Evolutionary conservation across 2,797 vertebrate genomes (phyloP), one percentile per base, ranked within the genome.

Genomic region (Clarias laeviceps): DNA sequence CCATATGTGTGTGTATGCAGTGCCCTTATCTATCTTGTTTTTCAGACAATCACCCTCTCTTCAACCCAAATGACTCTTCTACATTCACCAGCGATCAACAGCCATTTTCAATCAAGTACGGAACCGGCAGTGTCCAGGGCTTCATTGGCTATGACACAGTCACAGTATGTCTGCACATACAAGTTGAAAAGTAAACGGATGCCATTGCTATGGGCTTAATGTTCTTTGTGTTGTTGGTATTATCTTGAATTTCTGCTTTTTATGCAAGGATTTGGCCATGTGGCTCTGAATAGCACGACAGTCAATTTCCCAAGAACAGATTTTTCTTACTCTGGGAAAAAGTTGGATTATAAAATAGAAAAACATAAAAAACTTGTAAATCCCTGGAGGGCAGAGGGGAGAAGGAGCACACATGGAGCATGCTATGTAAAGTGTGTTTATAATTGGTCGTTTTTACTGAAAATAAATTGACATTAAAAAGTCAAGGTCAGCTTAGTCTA

Each of bases 81-180:
- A 89, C 83, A 12, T 86, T 86, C 32, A 9, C 76, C 68, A 86
- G 45, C 79, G 61, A 86, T 27, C 3, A 68, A 15, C 59, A 88
- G 45, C 76, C n/a, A 18, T 88, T 90, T 69, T 89, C 86, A 57
- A 83, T 90, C 68, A 20, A 15, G 0, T 89, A 89, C 20, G 89
- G 87, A 72, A 86, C 80, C 4, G 88, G 87, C 7, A 90, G 88
- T 34, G 83, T 88, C 61, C 50, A 86, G 61, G 87, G 86, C 6
- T 82, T 89, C 37, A 73, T 85, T 62, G 89, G 90, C 65, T 85
- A 87, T 69, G 88, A 88, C 86, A 88, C 88, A 18, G 32, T 87
- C 64, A 82, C 68, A 7, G 89, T 88, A 85, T 83, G 83, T 77
- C 20, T 77, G 27, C 3, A 54, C 14, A n/a, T 59, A 8, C 40